Evolutionary conservation across 2,888 invertebrate genomes (phyloP).

Genomic region (Rhagonycha fulva): DNA sequence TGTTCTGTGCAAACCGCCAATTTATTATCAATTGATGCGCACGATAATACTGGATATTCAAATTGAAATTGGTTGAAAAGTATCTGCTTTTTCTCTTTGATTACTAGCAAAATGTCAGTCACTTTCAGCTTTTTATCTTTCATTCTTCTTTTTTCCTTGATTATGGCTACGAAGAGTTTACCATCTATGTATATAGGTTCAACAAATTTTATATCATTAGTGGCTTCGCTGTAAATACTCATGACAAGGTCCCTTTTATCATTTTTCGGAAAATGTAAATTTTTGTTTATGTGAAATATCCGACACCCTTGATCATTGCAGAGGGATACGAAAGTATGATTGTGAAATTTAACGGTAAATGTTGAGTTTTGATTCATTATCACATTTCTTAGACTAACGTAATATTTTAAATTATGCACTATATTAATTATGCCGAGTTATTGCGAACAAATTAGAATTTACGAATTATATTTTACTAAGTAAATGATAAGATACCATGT

Average conservation of each 20-base stretch:
- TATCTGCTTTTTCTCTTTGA: background rate
- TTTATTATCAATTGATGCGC: background rate
- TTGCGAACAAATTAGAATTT: background rate
- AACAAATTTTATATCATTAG: background rate
- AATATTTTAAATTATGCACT: background rate
- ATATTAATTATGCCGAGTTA: background rate
- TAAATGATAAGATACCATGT: background rate
- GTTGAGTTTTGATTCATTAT: background rate
- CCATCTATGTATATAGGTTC: background rate
- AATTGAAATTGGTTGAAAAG: background rate
- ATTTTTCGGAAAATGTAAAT: background rate
- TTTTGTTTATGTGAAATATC: background rate
- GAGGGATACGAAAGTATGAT: background rate
- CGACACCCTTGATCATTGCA: background rate
- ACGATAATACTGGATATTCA: background rate
- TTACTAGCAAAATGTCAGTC: background rate
- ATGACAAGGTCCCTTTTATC: too few relatives aligned
- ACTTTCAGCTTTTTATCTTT: too few relatives aligned
- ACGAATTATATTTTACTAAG: background rate
- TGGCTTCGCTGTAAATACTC: too few relatives aligned
- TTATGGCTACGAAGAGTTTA: too few relatives aligned
- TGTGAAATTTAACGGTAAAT: background rate
- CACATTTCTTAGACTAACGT: too few relatives aligned
- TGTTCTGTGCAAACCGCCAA: background rate
- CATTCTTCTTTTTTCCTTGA: too few relatives aligned